Evolutionary conservation across 2,797 vertebrate genomes (phyloP).

Genomic region (Pteronotus mesoamericanus): DNA sequence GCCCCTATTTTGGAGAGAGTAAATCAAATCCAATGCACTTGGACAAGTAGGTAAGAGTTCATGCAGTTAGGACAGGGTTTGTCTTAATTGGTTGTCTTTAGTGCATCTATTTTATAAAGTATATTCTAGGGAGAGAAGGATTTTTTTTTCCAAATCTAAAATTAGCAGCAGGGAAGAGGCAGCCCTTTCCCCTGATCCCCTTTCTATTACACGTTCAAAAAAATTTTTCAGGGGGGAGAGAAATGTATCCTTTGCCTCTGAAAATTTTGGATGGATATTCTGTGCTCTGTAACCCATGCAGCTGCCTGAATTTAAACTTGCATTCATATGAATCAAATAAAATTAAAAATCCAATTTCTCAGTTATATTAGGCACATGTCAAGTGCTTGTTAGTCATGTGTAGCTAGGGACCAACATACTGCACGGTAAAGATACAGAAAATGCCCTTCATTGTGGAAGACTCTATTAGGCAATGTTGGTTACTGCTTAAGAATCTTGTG

Average conservation of each 20-base stretch:
- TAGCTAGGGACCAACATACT: too few species aligned
- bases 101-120: neutral
- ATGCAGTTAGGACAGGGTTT: neutral
- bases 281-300: neutral
- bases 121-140: neutral
- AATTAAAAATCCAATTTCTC: neutral
- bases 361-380: too few species aligned
- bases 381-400: neutral
- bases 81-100: neutral
- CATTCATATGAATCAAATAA: neutral
- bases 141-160: neutral
- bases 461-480: neutral
- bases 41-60: neutral
- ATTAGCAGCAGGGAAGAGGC: neutral
- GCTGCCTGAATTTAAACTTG: neutral
- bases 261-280: neutral
- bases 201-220: neutral
- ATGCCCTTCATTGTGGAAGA: neutral
- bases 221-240: neutral
- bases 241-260: neutral
- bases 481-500: neutral
- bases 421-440: neutral
- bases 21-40: neutral
- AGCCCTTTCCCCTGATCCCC: neutral
- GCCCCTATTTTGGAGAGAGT: neutral